A percentile compares a stretch with the other conserved stretches of the same genome.
These are phyloP conservation scores for Selenia dentaria DNA, from an alignment of 2,888 invertebrate species.

Conservation along the genomic window DNA sequence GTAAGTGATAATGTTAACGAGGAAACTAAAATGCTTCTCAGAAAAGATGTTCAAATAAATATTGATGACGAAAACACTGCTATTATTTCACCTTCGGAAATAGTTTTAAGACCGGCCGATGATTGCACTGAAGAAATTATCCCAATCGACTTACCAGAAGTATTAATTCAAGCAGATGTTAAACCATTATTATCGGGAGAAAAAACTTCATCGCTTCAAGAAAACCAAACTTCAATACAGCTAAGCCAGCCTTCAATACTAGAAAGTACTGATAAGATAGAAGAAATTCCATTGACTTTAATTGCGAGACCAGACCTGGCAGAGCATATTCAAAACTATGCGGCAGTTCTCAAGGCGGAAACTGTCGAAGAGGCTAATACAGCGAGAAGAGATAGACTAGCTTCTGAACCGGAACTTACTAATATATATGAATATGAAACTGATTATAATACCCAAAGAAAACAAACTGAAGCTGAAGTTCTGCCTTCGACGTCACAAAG, in stretches of 20 bases:
- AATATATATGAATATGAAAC: neutral
- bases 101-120: too few relatives aligned
- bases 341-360: neutral
- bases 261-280: neutral
- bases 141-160: neutral
- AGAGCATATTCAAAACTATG: neutral
- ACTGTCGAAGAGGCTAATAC: neutral
- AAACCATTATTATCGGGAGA: neutral
- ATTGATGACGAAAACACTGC: too few relatives aligned
- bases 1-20: too few relatives aligned
- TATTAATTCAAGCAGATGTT: neutral
- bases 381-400: neutral
- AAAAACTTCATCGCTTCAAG: neutral
- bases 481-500: too few relatives aligned
- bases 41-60: too few relatives aligned
- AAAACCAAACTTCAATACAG: conserved; percentile 1
- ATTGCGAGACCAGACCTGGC: neutral
- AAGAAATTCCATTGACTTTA: neutral
- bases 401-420: neutral
- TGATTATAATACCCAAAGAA: neutral
- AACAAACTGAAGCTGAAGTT: neutral
- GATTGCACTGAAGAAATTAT: neutral
- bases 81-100: too few relatives aligned
- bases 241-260: conserved; percentile 3
- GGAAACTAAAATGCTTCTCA: too few relatives aligned